Conservation (phyloP, 2,797 vertebrate genomes). For the Rhincodon typus region DNA sequence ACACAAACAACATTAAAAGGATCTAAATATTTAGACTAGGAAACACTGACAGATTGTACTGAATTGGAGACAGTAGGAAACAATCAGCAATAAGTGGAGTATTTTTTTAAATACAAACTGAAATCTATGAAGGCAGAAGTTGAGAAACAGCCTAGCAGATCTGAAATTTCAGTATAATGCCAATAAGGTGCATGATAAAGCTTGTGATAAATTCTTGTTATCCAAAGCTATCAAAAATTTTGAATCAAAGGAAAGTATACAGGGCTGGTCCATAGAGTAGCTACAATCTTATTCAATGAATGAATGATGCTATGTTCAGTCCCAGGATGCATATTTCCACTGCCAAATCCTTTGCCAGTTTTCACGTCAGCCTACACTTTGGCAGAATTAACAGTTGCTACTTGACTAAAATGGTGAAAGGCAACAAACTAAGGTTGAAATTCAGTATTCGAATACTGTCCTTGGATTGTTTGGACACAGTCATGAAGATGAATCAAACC, state of each 20-base stretch:
- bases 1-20: background rate
- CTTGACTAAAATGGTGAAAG: background rate
- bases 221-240: background rate
- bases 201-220: background rate
- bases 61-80: background rate
- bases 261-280: background rate
- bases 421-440: background rate
- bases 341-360: background rate
- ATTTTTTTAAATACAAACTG: background rate
- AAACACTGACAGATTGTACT: background rate
- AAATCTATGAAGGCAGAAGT: background rate
- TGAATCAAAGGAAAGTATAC: background rate
- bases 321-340: background rate
- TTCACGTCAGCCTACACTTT: background rate
- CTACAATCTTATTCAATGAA: background rate
- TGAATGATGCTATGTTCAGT: background rate
- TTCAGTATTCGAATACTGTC: background rate
- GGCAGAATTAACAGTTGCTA: background rate
- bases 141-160: background rate
- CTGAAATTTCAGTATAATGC: background rate
- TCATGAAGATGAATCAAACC: background rate
- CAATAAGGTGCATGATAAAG: background rate
- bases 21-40: background rate
- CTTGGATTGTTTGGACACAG: background rate
- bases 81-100: background rate